These are phyloP conservation scores for Oryzias javanicus DNA, from an alignment of 2,113 vertebrate species.

Conservation along the genomic window DNA sequence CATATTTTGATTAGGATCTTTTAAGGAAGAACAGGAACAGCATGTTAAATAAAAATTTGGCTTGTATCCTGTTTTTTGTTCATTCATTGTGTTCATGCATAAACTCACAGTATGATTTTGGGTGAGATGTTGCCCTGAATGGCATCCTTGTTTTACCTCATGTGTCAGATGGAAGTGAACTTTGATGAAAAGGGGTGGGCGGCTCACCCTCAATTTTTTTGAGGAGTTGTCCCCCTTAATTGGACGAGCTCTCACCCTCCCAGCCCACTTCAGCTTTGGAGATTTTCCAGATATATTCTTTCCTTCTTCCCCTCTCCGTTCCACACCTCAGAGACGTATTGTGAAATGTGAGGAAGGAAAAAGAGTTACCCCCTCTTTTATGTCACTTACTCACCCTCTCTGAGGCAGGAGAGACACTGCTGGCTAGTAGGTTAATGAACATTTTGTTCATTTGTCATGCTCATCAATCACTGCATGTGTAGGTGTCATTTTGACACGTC, in stretches of 20 bases:
- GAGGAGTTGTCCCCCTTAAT: slow-evolving; percentile 70
- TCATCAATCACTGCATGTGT: slow-evolving; percentile 73
- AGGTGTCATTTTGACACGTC: slow-evolving; percentile 66
- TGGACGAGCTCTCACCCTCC: slow-evolving; percentile 71
- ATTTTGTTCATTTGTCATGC: slow-evolving; percentile 71
- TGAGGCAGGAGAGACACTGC: slow-evolving; percentile 51
- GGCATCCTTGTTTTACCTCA: slow-evolving; percentile 56
- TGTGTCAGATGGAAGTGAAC: slow-evolving; percentile 55
- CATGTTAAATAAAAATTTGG: too few species aligned
- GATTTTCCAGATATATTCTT: slow-evolving; percentile 59
- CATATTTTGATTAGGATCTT: too few species aligned
- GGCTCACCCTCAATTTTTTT: slow-evolving; percentile 65
- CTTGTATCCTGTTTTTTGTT: too few species aligned
- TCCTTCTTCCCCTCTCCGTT: slow-evolving; percentile 50
- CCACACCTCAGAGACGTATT: slow-evolving; percentile 44
- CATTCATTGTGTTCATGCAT: neutral
- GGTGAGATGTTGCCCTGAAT: slow-evolving; percentile 34
- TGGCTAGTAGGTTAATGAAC: slow-evolving; percentile 70
- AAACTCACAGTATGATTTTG: slow-evolving; percentile 28
- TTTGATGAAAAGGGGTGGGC: slow-evolving; percentile 56
- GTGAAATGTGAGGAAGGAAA: slow-evolving; percentile 55
- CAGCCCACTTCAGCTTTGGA: slow-evolving; percentile 65
- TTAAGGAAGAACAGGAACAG: too few species aligned
- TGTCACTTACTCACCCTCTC: slow-evolving; percentile 39
- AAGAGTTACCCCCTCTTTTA: slow-evolving; percentile 29